Percentiles rank a stretch among this genome's conserved stretches.
phyloP scores from a whole-genome alignment of 1,140 invertebrate genomes.

The Drosophila navojoa region DNA sequence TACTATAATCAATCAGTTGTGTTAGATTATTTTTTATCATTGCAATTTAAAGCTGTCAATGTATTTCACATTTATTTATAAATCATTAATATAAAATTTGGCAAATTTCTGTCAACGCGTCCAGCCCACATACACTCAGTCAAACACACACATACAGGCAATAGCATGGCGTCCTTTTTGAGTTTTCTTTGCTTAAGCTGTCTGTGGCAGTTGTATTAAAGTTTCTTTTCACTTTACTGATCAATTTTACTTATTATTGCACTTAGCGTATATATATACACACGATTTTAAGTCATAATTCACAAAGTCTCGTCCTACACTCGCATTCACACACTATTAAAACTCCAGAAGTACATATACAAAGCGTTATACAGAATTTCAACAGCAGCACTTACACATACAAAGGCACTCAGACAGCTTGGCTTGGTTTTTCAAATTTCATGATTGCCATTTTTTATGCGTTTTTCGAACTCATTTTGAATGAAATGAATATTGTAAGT shows the following conservation, averaged over 20 bases:
- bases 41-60: slow-evolving; percentile 18
- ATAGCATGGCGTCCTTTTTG: slow-evolving; percentile 74
- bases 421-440: slow-evolving; percentile 68
- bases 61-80: background rate
- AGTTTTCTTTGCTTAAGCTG: slow-evolving; percentile 39
- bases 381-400: slow-evolving; percentile 69
- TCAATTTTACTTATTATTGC: slow-evolving; percentile 12
- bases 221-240: slow-evolving; percentile 18
- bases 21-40: background rate
- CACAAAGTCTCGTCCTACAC: slow-evolving; percentile 50
- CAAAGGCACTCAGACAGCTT: slow-evolving; percentile 61
- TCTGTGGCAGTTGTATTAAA: slow-evolving; percentile 49
- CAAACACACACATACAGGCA: slow-evolving; percentile 37
- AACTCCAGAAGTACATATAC: slow-evolving; percentile 48
- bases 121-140: slow-evolving; percentile 14
- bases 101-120: slow-evolving; percentile 25
- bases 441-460: slow-evolving; percentile 46
- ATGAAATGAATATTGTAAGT: slow-evolving; percentile 40
- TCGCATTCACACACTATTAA: slow-evolving; percentile 45
- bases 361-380: slow-evolving; percentile 81
- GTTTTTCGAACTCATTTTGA: slow-evolving; percentile 52
- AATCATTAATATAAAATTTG: background rate
- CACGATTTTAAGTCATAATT: slow-evolving; percentile 38
- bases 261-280: background rate
- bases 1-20: slow-evolving; percentile 2